Conservation (phyloP, 2,797 vertebrate species). For the Tympanoctomys barrerae region DNA sequence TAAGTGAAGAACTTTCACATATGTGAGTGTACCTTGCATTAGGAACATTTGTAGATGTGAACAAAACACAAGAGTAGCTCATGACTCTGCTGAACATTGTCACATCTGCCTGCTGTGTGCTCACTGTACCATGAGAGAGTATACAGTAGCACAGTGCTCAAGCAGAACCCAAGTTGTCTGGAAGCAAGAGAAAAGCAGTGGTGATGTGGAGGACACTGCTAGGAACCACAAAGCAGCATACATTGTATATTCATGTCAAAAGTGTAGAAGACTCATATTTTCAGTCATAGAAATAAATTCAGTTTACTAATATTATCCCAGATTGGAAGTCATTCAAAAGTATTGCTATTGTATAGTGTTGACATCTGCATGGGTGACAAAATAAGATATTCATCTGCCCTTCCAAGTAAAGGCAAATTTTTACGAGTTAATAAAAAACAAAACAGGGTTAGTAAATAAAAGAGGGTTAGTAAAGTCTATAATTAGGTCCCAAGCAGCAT, state of each 20-base stretch:
- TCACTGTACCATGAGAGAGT: not conserved
- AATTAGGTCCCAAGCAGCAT: too few species aligned
- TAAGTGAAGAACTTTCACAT: not conserved
- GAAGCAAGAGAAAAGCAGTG: not conserved
- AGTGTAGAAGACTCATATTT: not conserved
- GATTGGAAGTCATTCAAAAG: not conserved
- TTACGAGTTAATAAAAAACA: not conserved
- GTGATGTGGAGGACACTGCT: not conserved
- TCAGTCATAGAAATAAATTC: not conserved
- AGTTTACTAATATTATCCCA: not conserved
- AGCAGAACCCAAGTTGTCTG: not conserved
- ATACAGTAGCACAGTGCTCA: not conserved
- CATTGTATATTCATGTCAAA: not conserved
- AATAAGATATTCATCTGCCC: slow-evolving; percentile 39
- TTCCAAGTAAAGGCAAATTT: slow-evolving; percentile 48
- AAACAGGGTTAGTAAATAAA: not conserved
- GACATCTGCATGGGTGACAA: not conserved
- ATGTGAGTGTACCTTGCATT: not conserved
- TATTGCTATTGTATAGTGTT: not conserved
- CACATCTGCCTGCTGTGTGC: not conserved
- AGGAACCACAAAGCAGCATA: not conserved
- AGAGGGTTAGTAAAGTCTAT: too few species aligned
- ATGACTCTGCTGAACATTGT: not conserved
- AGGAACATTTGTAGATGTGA: not conserved
- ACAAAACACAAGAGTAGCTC: not conserved